Base-by-base conservation (phyloP, 2,797 vertebrate genomes). In the Aselliscus stoliczkanus region DNA sequence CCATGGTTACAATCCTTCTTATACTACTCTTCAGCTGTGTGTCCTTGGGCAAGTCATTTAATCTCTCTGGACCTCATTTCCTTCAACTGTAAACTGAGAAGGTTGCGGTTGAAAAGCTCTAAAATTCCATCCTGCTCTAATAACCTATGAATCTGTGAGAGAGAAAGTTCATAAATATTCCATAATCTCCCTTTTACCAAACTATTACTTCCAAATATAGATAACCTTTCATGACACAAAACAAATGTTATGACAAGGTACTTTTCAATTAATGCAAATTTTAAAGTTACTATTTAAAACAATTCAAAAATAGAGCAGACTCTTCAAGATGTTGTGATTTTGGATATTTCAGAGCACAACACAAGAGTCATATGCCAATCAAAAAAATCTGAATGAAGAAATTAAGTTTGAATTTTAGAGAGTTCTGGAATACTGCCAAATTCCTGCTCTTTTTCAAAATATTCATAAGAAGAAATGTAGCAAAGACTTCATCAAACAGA, bases 231-330 rank as follows among this genome's bases (percentile, higher is more conserved):
- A 96, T 97, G 97, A 97, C 97, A 97, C 97, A 98, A 97, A 97
- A 97, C 97, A 97, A 97, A 97, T 97, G 97, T 98, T 97, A 95
- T 98, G 97, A 98, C 97, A 98, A 96, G 97, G 91, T 96, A 96
- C 95, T 80, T 97, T 97, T 97, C 97, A 96, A 96, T 96, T 96
- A 97, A 97, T 97, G 97, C 97, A 98, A 96, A 98, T 97, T 94
- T 90, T 95, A 90, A 96, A 96, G 97, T 96, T 95, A 96, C 96
- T 97, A 97, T 97, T 97, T 97, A 97, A 98, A 97, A 97, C 89
- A 97, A 97, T 97, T 96, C 97, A 96, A 95, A 98, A 98, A 97
- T 96, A 98, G 97, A 97, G 96, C 86, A 95, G 75, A 79, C 79
- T 95, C 96, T 79, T 97, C 95, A 97, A 96, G 96, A 97, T 96